Percentiles rank a stretch among this genome's conserved stretches.
These are phyloP conservation scores for Aelia acuminata DNA, from an alignment of 2,888 invertebrate genomes.

Conservation along the genomic window DNA sequence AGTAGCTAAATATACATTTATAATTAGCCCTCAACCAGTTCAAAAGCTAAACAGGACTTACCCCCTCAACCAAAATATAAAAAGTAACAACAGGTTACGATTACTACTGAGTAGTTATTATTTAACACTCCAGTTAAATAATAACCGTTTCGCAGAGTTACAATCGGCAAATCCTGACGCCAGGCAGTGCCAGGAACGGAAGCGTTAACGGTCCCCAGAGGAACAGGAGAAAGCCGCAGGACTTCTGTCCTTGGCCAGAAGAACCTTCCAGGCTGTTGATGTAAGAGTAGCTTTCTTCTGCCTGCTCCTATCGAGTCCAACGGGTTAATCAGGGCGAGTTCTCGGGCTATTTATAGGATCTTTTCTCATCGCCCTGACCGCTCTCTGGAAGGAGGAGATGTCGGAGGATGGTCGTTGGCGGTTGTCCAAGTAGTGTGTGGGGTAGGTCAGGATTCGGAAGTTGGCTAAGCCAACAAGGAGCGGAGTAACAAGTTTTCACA, in stretches of 20 bases:
- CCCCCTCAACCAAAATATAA: neutral
- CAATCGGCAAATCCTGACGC: neutral
- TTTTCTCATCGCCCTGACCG: neutral
- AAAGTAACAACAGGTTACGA: too few relatives aligned
- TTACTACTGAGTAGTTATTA: neutral
- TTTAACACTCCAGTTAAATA: neutral
- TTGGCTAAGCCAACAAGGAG: neutral
- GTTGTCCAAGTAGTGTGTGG: neutral
- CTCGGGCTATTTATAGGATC: neutral
- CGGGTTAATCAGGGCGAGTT: neutral
- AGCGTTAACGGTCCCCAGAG: neutral
- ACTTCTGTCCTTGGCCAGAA: slow-evolving; percentile 21
- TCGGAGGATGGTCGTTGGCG: neutral
- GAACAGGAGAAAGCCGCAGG: slow-evolving; percentile 32
- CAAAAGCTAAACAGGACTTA: neutral
- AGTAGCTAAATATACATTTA: too few relatives aligned
- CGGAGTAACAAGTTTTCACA: neutral
- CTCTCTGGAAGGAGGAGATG: neutral
- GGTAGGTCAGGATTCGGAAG: neutral
- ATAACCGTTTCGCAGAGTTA: neutral
- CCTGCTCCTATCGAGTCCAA: slow-evolving; percentile 34
- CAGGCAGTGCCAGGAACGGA: slow-evolving; percentile 36
- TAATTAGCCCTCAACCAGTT: too few relatives aligned
- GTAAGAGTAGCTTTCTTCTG: slow-evolving; percentile 42
- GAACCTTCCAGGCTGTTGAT: slow-evolving; percentile 44